These are phyloP conservation scores for Menura novaehollandiae DNA, from an alignment of 2,113 vertebrate species.

Conservation along the genomic window DNA sequence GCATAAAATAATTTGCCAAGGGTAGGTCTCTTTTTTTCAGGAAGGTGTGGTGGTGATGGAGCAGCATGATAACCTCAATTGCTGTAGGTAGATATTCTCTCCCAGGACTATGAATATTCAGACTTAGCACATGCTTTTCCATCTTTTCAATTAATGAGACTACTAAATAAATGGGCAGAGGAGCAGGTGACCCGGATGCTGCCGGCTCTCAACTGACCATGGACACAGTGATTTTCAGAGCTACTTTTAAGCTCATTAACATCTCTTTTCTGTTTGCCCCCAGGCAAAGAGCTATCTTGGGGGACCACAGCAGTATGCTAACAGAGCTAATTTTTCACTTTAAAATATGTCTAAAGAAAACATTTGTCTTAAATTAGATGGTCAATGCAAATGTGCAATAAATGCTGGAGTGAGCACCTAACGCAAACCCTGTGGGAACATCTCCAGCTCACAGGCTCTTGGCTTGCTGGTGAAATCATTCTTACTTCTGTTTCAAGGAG, in stretches of 20 bases:
- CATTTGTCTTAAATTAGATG: neutral
- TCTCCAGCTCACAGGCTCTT: neutral
- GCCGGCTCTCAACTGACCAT: neutral
- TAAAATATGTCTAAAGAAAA: neutral
- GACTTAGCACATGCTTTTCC: neutral
- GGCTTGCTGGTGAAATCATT: neutral
- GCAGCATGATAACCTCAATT: neutral
- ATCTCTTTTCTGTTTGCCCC: neutral
- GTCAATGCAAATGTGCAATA: neutral
- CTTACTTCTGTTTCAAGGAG: neutral
- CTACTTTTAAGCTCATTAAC: neutral
- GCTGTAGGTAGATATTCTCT: neutral
- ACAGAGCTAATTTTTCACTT: slow-evolving; percentile 8
- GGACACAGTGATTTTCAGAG: neutral
- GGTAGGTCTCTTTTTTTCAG: neutral
- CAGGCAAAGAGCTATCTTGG: neutral
- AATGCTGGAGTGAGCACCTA: neutral
- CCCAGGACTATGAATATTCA: neutral
- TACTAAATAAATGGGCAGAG: neutral
- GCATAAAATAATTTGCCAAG: slow-evolving; percentile 24
- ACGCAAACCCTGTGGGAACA: neutral
- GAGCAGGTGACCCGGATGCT: neutral
- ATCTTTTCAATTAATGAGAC: neutral
- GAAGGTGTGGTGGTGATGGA: neutral
- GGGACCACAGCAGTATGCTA: neutral